phyloP scores from a whole-genome alignment of 2,888 invertebrate genomes.

The Limnephilus rhombicus region DNA sequence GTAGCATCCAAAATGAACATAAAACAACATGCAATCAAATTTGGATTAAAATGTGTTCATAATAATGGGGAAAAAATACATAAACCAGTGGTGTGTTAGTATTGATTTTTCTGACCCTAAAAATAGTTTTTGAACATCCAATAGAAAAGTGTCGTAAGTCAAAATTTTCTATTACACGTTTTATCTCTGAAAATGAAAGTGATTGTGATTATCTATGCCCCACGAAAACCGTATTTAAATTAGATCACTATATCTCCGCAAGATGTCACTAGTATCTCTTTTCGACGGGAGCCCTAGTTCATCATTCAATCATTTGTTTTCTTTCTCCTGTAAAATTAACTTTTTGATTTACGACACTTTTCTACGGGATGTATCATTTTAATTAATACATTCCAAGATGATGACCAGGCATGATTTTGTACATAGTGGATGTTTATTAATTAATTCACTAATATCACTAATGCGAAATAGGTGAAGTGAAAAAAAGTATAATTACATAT shows the following conservation, averaged over 20 bases:
- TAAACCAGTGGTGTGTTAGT: neutral
- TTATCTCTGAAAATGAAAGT: too few relatives aligned
- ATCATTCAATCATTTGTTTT: too few relatives aligned
- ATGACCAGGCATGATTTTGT: neutral
- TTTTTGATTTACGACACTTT: too few relatives aligned
- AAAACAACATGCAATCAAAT: neutral
- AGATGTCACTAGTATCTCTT: too few relatives aligned
- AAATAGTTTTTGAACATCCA: neutral
- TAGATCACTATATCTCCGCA: too few relatives aligned
- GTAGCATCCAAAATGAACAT: neutral
- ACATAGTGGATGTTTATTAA: neutral
- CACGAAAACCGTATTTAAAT: too few relatives aligned
- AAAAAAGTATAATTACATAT: neutral
- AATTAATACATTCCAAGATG: too few relatives aligned
- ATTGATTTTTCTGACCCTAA: neutral
- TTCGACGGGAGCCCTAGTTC: too few relatives aligned
- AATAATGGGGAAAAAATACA: neutral
- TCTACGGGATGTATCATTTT: too few relatives aligned
- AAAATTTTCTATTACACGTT: too few relatives aligned
- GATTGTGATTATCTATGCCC: too few relatives aligned
- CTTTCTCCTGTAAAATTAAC: too few relatives aligned
- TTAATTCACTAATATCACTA: neutral
- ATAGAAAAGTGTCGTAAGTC: neutral
- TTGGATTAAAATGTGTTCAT: neutral
- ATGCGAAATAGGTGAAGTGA: neutral